Conservation (phyloP, 2,113 vertebrate species). For the Eupsittula cactorum region DNA sequence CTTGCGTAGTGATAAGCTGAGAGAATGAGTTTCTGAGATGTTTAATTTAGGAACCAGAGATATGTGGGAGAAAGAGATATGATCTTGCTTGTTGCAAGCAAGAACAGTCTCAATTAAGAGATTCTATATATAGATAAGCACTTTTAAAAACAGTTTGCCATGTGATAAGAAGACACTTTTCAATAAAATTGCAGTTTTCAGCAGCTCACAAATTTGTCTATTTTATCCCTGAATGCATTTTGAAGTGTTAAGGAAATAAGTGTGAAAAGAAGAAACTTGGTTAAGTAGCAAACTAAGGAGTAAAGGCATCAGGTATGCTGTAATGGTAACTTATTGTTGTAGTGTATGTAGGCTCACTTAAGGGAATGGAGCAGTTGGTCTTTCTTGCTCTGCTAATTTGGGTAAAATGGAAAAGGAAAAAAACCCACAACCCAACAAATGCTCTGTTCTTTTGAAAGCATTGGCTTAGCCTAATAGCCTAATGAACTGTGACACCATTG, state of each 20-base stretch:
- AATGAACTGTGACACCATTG: background rate
- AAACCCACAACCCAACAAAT: background rate
- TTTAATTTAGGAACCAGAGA: background rate
- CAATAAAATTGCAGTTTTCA: background rate
- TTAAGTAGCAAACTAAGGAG: background rate
- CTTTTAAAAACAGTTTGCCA: background rate
- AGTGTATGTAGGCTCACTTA: background rate
- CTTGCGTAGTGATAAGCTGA: background rate
- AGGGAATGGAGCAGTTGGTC: background rate
- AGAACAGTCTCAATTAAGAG: background rate
- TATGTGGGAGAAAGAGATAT: background rate
- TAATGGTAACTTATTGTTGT: background rate
- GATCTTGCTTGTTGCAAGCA: background rate
- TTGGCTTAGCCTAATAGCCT: background rate
- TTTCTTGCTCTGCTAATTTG: background rate
- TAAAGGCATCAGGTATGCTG: background rate
- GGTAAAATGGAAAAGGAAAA: background rate
- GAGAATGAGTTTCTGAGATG: background rate
- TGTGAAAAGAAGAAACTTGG: background rate
- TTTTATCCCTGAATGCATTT: background rate
- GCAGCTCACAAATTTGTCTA: rapidly evolving
- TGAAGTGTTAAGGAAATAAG: background rate
- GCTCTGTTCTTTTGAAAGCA: background rate
- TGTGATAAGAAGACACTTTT: background rate
- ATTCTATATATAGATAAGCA: background rate